phyloP scores from a whole-genome alignment of 2,888 invertebrate genomes.

The Steinernema hermaphroditum region DNA sequence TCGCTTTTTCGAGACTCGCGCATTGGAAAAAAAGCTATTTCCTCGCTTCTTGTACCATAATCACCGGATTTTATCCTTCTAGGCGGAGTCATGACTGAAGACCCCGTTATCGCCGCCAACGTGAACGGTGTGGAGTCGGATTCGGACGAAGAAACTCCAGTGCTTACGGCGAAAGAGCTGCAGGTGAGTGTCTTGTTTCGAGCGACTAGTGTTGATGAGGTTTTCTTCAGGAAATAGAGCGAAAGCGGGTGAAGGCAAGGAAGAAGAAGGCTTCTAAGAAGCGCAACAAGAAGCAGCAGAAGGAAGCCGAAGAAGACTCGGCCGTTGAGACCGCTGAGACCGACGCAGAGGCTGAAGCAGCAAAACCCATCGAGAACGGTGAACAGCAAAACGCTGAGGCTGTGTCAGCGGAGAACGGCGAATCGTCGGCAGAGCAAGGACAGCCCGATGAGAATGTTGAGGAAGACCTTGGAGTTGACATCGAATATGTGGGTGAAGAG shows the following conservation, averaged over 20 bases:
- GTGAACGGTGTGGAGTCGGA: slow-evolving; percentile 33
- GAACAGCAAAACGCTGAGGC: background rate
- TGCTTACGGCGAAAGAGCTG: slow-evolving; percentile 33
- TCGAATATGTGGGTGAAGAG: slow-evolving; percentile 61
- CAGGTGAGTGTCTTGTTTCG: slow-evolving; percentile 23
- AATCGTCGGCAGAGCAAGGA: slow-evolving; percentile 11
- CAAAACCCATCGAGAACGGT: slow-evolving; percentile 3
- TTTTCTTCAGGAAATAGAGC: slow-evolving; percentile 51
- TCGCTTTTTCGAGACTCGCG: background rate
- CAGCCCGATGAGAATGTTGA: slow-evolving; percentile 16
- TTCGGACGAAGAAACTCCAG: background rate
- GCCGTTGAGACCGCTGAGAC: slow-evolving; percentile 32
- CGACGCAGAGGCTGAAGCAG: slow-evolving; percentile 27
- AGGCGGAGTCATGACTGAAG: background rate
- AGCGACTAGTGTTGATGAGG: background rate
- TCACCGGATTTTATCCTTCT: background rate
- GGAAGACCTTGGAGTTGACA: slow-evolving; percentile 46
- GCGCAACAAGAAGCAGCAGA: slow-evolving; percentile 37
- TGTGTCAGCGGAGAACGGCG: background rate
- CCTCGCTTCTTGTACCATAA: background rate
- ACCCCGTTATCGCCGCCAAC: background rate
- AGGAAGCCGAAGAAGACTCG: slow-evolving; percentile 1
- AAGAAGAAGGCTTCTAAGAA: slow-evolving; percentile 65
- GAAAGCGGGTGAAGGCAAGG: slow-evolving; percentile 55
- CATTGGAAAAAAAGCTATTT: no score